These are phyloP conservation scores for Rhinolophus ferrumequinum DNA, from an alignment of 2,113 vertebrate species.

Conservation along the genomic window DNA sequence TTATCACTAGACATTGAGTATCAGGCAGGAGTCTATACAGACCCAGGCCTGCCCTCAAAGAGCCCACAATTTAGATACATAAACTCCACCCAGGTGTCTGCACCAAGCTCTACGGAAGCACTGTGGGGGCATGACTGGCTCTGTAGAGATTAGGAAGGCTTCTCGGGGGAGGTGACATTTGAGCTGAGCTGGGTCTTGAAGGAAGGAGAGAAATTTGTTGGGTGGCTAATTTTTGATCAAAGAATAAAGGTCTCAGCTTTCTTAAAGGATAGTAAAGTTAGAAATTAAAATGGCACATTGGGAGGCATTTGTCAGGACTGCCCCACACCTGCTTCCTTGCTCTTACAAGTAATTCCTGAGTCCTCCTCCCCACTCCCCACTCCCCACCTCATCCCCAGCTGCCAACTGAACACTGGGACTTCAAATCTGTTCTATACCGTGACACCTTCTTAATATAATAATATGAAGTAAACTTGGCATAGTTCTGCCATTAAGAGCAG, in stretches of 20 bases:
- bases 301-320: neutral
- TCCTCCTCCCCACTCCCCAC: too few species aligned
- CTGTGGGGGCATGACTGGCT: neutral
- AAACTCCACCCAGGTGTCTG: neutral
- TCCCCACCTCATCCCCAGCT: neutral
- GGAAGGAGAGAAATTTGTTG: neutral
- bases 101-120: neutral
- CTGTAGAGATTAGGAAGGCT: neutral
- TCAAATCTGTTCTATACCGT: neutral
- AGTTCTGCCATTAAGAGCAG: neutral
- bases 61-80: neutral
- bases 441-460: neutral
- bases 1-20: neutral
- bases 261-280: neutral
- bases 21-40: neutral
- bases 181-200: neutral
- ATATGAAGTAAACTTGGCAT: neutral
- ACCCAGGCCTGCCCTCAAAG: neutral
- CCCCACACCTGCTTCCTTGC: neutral
- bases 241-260: neutral
- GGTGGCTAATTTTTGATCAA: neutral
- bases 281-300: neutral
- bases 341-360: neutral
- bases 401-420: neutral
- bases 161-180: neutral